Percentiles rank a stretch among this genome's conserved stretches.
Conservation (phyloP, 2,797 vertebrate genomes). For the Anguilla megastoma region DNA sequence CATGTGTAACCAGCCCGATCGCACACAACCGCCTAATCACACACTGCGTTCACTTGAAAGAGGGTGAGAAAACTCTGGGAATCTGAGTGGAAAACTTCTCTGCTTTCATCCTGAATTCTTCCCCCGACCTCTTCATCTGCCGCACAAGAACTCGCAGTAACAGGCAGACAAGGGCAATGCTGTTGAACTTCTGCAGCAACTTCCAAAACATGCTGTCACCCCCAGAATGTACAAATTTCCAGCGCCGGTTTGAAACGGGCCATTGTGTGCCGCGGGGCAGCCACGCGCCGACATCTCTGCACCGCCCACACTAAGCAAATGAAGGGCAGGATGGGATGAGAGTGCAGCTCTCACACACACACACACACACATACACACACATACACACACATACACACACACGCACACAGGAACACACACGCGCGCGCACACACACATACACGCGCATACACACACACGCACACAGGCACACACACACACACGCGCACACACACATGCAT, state of each 20-base stretch:
- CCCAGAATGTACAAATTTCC: slow-evolving; percentile 62
- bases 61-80: slow-evolving; percentile 15
- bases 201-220: slow-evolving; percentile 56
- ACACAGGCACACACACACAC: not conserved
- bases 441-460: not conserved
- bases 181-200: slow-evolving; percentile 26
- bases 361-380: not conserved
- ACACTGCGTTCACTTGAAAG: not conserved
- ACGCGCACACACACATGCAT: not conserved
- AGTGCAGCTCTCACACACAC: not conserved
- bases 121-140: slow-evolving; percentile 15
- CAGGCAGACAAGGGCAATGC: slow-evolving; percentile 18
- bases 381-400: slow-evolving; percentile 11
- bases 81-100: slow-evolving; percentile 23
- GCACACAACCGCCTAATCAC: not conserved
- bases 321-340: slow-evolving; percentile 31
- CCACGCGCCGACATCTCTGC: slow-evolving; percentile 65
- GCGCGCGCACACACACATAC: not conserved
- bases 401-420: not conserved
- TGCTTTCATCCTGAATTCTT: slow-evolving; percentile 31
- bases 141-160: not conserved
- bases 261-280: slow-evolving; percentile 56
- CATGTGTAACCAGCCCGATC: not conserved
- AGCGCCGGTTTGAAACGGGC: slow-evolving; percentile 52
- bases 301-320: slow-evolving; percentile 68